Conservation (phyloP, 2,888 invertebrate genomes). For the Rosalia funebris region DNA sequence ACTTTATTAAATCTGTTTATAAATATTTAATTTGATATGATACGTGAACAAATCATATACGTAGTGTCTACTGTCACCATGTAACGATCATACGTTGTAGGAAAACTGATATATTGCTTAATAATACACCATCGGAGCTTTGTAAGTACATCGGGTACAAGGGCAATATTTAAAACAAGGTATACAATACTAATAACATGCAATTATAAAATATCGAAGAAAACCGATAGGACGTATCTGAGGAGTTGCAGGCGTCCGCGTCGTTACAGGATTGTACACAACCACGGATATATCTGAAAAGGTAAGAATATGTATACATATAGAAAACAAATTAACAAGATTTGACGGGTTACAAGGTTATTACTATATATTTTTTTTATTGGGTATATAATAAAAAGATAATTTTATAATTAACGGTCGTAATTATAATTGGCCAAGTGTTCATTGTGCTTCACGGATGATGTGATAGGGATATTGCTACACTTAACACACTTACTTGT, state of each 20-base stretch:
- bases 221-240: not conserved
- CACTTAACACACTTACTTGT: conserved; percentile 72
- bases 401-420: too few species aligned
- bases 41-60: too few species aligned
- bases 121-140: too few species aligned
- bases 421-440: not conserved
- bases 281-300: conserved; percentile 84
- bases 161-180: not conserved
- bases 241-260: conserved; percentile 86
- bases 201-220: not conserved
- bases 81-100: too few species aligned
- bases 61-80: too few species aligned
- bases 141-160: not conserved
- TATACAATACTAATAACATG: not conserved
- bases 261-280: conserved; percentile 95
- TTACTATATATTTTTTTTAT: too few species aligned
- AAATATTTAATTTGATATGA: too few species aligned
- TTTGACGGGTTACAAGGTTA: too few species aligned
- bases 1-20: too few species aligned
- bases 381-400: too few species aligned
- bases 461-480: too few species aligned
- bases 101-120: too few species aligned
- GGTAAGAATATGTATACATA: not conserved
- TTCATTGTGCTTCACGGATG: not conserved
- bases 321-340: not conserved